These are phyloP conservation scores for Orchesellides sinensis DNA, from an alignment of 2,888 invertebrate species.

Conservation along the genomic window DNA sequence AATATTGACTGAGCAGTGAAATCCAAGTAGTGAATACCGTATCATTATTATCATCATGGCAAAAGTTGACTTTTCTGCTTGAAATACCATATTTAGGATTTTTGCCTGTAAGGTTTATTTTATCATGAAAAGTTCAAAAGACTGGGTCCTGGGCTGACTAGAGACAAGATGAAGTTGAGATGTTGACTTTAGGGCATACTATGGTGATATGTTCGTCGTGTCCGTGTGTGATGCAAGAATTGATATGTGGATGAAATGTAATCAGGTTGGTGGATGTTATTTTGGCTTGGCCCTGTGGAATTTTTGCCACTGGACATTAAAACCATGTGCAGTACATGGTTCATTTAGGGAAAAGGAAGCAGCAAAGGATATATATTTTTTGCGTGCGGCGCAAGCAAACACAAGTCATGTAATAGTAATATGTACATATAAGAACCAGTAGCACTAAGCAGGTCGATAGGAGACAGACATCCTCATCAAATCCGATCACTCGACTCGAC, in stretches of 20 bases:
- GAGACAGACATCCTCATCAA: constrained; percentile 67
- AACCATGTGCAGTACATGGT: background rate
- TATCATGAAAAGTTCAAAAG: constrained; percentile 14
- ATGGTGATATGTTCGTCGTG: too few relatives aligned
- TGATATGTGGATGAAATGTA: background rate
- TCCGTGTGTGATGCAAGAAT: background rate
- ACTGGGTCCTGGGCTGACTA: too few relatives aligned
- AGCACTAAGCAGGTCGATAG: constrained; percentile 59
- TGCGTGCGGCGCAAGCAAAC: too few relatives aligned
- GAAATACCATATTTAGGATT: background rate
- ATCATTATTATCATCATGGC: too few relatives aligned
- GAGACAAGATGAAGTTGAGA: constrained; percentile 45
- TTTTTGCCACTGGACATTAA: background rate
- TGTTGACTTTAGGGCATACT: constrained; percentile 53
- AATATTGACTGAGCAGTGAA: constrained; percentile 48
- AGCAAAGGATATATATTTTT: background rate
- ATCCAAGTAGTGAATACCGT: too few relatives aligned
- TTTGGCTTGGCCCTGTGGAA: background rate
- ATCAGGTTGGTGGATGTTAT: background rate
- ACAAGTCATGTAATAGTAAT: constrained; percentile 27
- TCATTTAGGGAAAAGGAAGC: background rate
- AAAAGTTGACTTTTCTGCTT: constrained; percentile 20
- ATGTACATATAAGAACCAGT: background rate
- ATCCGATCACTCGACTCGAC: constrained; percentile 66
- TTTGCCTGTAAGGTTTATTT: background rate